Conservation (phyloP, 2,113 vertebrate genomes). For the Pantherophis guttatus region DNA sequence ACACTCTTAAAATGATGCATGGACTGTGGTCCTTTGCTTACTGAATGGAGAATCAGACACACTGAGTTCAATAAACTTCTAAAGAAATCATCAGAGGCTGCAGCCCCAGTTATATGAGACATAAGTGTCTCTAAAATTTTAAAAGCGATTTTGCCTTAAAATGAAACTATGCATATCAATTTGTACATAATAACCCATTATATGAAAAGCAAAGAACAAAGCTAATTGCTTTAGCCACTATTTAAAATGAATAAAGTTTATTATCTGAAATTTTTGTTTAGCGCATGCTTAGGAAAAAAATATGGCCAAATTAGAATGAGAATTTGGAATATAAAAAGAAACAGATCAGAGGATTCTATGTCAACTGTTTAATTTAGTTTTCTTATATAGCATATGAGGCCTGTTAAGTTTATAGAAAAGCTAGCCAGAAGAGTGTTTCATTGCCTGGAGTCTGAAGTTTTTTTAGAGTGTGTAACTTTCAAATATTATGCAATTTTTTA, state of each 20-base stretch:
- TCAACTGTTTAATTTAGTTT: constrained; percentile 42
- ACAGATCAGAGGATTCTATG: not conserved
- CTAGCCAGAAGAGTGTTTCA: constrained; percentile 33
- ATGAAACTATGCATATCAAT: not conserved
- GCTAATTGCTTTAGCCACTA: constrained; percentile 44
- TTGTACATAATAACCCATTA: not conserved
- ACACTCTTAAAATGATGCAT: not conserved
- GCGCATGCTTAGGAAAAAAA: constrained; percentile 37
- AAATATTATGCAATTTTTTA: constrained; percentile 27
- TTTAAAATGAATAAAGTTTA: constrained; percentile 6
- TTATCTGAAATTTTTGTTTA: constrained; percentile 21
- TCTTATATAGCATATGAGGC: constrained; percentile 20
- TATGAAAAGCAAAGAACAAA: not conserved
- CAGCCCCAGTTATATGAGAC: not conserved
- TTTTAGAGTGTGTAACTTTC: constrained; percentile 41
- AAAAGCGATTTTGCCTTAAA: not conserved
- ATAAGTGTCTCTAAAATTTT: not conserved
- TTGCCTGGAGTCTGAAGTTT: constrained; percentile 20
- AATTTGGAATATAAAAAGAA: constrained; percentile 34
- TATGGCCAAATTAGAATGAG: constrained; percentile 27
- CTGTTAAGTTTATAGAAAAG: constrained; percentile 21
- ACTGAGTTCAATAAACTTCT: not conserved
- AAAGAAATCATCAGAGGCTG: not conserved
- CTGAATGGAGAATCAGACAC: not conserved
- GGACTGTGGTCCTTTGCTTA: not conserved